These are phyloP conservation scores for Sarcophaga bullata DNA, from an alignment of 1,140 invertebrate species.

Conservation along the genomic window DNA sequence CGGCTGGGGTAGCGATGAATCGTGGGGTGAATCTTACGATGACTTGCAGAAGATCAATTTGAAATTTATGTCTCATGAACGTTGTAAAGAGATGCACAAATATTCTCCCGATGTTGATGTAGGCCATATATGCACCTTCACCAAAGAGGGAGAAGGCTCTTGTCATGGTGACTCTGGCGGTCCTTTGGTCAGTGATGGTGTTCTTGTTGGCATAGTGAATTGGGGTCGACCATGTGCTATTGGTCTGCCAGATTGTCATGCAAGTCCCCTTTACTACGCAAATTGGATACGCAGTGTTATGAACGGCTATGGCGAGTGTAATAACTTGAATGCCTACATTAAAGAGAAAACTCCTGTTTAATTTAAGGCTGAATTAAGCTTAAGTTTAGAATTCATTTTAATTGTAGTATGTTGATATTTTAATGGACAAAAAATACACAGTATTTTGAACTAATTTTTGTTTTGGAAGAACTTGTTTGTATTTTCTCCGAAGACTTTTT, in stretches of 20 bases:
- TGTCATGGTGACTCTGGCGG: constrained; percentile 72
- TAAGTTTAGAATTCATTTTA: neutral
- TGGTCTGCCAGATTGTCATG: constrained; percentile 67
- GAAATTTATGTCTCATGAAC: constrained; percentile 43
- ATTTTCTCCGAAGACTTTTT: no score
- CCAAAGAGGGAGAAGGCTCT: constrained; percentile 67
- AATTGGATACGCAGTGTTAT: constrained; percentile 49
- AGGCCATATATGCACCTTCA: constrained; percentile 71
- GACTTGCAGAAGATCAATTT: constrained; percentile 49
- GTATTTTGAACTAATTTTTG: no score
- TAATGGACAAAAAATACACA: neutral
- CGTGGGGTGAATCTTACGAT: constrained; percentile 45
- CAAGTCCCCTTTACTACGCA: constrained; percentile 54
- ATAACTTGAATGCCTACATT: constrained; percentile 27
- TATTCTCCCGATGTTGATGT: constrained; percentile 46
- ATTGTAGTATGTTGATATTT: neutral
- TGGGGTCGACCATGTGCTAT: constrained; percentile 69
- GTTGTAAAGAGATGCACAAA: constrained; percentile 42
- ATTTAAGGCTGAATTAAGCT: neutral
- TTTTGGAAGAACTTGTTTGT: no score
- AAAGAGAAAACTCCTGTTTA: constrained; percentile 13
- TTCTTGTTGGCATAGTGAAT: constrained; percentile 67
- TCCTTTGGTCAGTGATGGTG: constrained; percentile 63
- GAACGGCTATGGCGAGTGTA: constrained; percentile 47
- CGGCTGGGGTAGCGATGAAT: constrained; percentile 49